Evolutionary conservation across 2,797 vertebrate species (phyloP), one percentile per base, ranked within the genome.

Genomic region (Gymnocypris eckloni): DNA sequence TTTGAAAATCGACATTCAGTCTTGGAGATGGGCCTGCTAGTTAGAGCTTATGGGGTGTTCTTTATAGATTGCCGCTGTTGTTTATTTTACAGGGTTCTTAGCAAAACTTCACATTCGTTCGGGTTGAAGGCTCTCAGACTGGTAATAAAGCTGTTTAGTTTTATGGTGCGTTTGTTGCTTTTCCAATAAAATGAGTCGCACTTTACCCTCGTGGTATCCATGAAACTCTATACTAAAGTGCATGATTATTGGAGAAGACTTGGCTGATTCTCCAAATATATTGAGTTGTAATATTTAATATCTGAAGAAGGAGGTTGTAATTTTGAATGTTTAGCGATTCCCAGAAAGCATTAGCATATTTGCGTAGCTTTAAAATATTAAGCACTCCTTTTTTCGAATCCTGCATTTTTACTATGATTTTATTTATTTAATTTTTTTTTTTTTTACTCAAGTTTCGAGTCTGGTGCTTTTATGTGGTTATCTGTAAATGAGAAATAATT

Each of bases 401-500:
- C 66, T 70, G 43, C 22, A 59, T 70, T 85, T 79, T 48, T 59
- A 25, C 39, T 48, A 64, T 28, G 39, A 71, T 70, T 76, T 66
- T 39, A 6, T 39, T 39, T 39, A 39, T 39, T 39, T 39, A 6
- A 6, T 39, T 1, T 43, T 66, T 33, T 8, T 33, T 41, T 66
- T 64, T 22, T 10, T 39, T 11, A 5, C 6, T 59, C 75, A 10
- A 11, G 61, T 56, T 71, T 79, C 12, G 78, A 81, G 45, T 52
- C 20, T 64, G 69, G 22, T 41, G 56, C 70, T 61, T 86, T 86
- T 81, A 86, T 52, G 78, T 75, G 69, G 43, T 86, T 73, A 73
- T 81, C 79, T 81, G 73, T 86, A 64, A 75, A 81, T 75, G 84
- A 28, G 33, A 59, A 86, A 81, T 81, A 86, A 81, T 86, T 86